These are phyloP conservation scores for Diglossa brunneiventris DNA, from an alignment of 2,113 vertebrate species.

Conservation along the genomic window DNA sequence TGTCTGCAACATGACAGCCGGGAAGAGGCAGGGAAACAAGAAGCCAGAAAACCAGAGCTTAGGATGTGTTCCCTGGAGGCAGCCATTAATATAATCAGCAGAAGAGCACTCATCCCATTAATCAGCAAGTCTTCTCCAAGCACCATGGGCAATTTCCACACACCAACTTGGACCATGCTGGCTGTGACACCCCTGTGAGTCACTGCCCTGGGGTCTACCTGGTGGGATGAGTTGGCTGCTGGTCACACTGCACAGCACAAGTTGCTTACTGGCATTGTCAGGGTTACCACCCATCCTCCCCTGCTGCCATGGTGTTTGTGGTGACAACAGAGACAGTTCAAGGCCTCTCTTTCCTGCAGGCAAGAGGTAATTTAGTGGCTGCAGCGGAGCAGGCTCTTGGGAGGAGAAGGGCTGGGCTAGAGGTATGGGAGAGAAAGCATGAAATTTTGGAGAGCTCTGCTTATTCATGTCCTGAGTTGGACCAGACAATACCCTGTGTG, in stretches of 20 bases:
- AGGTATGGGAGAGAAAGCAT: neutral
- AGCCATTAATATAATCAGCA: neutral
- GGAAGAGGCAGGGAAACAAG: neutral
- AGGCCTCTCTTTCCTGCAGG: neutral
- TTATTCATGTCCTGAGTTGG: neutral
- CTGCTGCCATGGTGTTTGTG: conserved; percentile 40
- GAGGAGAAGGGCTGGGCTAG: neutral
- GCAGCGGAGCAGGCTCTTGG: neutral
- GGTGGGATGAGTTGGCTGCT: conserved; percentile 21
- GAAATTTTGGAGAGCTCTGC: neutral
- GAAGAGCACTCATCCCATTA: neutral
- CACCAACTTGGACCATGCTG: neutral
- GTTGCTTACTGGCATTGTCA: neutral
- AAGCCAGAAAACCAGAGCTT: neutral
- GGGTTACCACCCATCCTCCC: neutral
- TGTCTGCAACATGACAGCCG: neutral
- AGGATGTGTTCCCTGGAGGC: neutral
- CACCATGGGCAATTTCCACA: conserved; percentile 32
- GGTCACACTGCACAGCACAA: neutral
- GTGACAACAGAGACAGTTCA: conserved; percentile 31
- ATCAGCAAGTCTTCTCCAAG: neutral
- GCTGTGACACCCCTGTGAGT: conserved; percentile 38
- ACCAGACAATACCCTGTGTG: neutral
- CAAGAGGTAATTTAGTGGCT: neutral
- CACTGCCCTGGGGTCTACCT: neutral